Conservation (phyloP, 2,888 invertebrate genomes). For the Luffia ferchaultella region DNA sequence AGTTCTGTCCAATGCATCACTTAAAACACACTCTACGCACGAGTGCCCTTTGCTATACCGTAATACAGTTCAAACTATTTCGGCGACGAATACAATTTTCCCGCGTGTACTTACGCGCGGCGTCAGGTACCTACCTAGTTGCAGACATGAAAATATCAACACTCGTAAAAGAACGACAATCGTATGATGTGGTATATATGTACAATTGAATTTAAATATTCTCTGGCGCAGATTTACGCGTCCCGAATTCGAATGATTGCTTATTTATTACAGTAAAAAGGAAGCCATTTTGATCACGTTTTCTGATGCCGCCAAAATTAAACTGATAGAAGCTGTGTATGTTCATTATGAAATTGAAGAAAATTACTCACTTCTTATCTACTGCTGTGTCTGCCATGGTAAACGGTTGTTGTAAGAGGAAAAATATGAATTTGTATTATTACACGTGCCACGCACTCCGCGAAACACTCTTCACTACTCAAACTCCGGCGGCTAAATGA, state of each 20-base stretch:
- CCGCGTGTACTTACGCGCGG: slow-evolving; percentile 43
- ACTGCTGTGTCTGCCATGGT: slow-evolving; percentile 76
- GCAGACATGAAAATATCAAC: slow-evolving; percentile 23
- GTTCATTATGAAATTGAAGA: background rate
- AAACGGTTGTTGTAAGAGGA: slow-evolving; percentile 23
- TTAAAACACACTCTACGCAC: background rate
- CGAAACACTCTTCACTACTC: slow-evolving; percentile 54
- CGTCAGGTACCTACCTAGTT: slow-evolving; percentile 19
- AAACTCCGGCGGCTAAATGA: slow-evolving; percentile 60
- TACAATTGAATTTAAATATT: background rate
- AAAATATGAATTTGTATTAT: slow-evolving; percentile 30
- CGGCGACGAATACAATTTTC: slow-evolving; percentile 29
- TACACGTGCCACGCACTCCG: slow-evolving; percentile 53
- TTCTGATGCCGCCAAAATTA: slow-evolving; percentile 53
- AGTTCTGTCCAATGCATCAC: background rate
- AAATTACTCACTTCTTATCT: slow-evolving; percentile 71
- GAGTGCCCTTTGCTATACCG: background rate
- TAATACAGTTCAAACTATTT: background rate
- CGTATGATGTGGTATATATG: background rate
- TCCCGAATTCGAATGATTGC: background rate
- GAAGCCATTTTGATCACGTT: slow-evolving; percentile 69
- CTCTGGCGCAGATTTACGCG: background rate
- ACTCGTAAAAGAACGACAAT: slow-evolving; percentile 28
- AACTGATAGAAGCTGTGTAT: slow-evolving; percentile 13
- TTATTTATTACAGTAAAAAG: slow-evolving; percentile 32